phyloP scores from a whole-genome alignment of 2,797 vertebrate genomes.

The Vireo griseus region DNA sequence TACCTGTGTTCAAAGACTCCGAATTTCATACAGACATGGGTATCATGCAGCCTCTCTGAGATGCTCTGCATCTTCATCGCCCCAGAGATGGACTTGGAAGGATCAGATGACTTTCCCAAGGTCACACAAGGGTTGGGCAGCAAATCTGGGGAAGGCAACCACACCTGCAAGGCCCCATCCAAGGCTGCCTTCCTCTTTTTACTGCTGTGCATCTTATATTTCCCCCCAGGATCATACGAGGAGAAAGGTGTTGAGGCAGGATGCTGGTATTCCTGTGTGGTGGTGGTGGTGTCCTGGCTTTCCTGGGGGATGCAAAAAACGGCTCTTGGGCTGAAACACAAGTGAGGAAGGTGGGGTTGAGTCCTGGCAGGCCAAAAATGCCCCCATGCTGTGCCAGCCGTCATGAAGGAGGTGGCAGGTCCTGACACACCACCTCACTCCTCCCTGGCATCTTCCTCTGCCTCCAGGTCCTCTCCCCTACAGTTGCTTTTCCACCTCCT shows the following conservation, averaged over 20 bases:
- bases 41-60: not conserved
- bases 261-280: rapidly evolving
- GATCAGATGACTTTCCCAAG: not conserved
- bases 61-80: not conserved
- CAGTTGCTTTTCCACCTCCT: not conserved
- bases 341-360: not conserved
- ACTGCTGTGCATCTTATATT: not conserved
- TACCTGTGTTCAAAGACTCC: not conserved
- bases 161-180: not conserved
- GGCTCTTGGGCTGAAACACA: not conserved
- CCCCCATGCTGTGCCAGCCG: not conserved
- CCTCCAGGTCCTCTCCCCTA: not conserved
- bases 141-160: not conserved
- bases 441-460: not conserved
- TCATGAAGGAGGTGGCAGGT: not conserved
- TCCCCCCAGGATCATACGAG: not conserved
- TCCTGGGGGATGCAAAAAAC: not conserved
- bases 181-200: not conserved
- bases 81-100: not conserved
- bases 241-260: not conserved
- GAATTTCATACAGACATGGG: not conserved
- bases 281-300: not conserved
- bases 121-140: not conserved
- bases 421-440: not conserved
- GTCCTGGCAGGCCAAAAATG: not conserved